Evolutionary conservation across 1,140 invertebrate species (phyloP).

Genomic region (Procambarus virginalis): DNA sequence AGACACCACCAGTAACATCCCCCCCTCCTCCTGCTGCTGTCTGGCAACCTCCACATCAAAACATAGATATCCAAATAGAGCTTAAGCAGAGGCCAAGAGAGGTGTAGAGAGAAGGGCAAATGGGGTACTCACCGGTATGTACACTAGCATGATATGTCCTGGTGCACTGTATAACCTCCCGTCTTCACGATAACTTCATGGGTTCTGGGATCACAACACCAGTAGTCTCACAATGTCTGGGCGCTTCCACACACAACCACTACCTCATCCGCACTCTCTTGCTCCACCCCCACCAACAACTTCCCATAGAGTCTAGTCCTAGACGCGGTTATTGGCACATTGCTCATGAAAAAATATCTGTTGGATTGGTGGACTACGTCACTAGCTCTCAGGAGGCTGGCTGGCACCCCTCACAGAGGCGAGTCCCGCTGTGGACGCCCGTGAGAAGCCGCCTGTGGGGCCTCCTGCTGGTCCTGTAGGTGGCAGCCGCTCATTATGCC

Average conservation of each 20-base stretch:
- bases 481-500: conserved; percentile 50
- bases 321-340: conserved; percentile 58
- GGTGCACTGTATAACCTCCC: conserved; percentile 35
- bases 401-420: conserved; percentile 15
- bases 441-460: conserved; percentile 21
- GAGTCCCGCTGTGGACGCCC: conserved; percentile 32
- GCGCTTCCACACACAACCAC: neutral
- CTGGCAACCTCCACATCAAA: neutral
- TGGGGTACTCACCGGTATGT: conserved; percentile 58
- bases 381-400: conserved; percentile 36
- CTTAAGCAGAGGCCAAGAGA: neutral
- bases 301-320: conserved; percentile 25
- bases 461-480: conserved; percentile 36
- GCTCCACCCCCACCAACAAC: neutral
- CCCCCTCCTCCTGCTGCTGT: neutral
- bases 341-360: conserved; percentile 34
- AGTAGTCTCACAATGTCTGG: neutral
- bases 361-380: conserved; percentile 38
- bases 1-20: neutral
- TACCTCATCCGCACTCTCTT: conserved; percentile 9
- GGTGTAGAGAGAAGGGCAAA: neutral
- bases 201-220: conserved; percentile 22
- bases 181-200: conserved; percentile 59
- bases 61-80: neutral
- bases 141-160: conserved; percentile 67